phyloP scores from a whole-genome alignment of 2,888 invertebrate genomes.

The Volucella inflata region DNA sequence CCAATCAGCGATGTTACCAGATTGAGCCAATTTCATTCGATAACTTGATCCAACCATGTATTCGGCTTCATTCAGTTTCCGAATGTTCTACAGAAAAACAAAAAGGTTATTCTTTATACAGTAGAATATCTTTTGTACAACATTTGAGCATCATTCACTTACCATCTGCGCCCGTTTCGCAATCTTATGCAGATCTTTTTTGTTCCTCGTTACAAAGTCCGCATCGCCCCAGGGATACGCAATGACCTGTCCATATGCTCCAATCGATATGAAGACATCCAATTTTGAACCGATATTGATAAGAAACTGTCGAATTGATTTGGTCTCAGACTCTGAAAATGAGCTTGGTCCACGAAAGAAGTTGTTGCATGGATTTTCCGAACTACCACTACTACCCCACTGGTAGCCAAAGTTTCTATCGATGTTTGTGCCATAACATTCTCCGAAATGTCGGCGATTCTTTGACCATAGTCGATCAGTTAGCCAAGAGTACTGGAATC shows the following conservation, averaged over 20 bases:
- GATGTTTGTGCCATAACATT: conserved; percentile 91
- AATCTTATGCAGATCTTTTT: conserved; percentile 78
- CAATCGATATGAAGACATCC: conserved; percentile 80
- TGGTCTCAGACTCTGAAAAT: conserved; percentile 94
- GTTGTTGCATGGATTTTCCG: conserved; percentile 90
- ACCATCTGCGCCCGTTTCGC: conserved; percentile 79
- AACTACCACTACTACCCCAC: conserved; percentile 93
- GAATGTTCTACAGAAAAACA: conserved; percentile 77
- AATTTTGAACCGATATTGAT: conserved; percentile 80
- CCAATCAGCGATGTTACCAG: conserved; percentile 83
- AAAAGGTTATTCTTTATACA: background rate
- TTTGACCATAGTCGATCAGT: conserved; percentile 93
- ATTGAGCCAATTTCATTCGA: conserved; percentile 79
- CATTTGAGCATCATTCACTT: conserved; percentile 28
- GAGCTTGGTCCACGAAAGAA: conserved; percentile 90
- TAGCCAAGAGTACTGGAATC: conserved; percentile 92
- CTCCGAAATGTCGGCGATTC: conserved; percentile 86
- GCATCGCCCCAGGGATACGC: conserved; percentile 83
- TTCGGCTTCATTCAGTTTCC: conserved; percentile 79
- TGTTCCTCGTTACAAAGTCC: conserved; percentile 81
- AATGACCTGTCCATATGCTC: conserved; percentile 85
- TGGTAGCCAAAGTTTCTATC: conserved; percentile 94
- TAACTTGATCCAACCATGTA: conserved; percentile 81
- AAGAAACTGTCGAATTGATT: conserved; percentile 86
- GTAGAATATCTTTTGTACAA: background rate